Percentiles rank a stretch among this genome's conserved stretches.
Evolutionary conservation across 2,888 invertebrate species (phyloP).

Genomic region (Pteria penguin): DNA sequence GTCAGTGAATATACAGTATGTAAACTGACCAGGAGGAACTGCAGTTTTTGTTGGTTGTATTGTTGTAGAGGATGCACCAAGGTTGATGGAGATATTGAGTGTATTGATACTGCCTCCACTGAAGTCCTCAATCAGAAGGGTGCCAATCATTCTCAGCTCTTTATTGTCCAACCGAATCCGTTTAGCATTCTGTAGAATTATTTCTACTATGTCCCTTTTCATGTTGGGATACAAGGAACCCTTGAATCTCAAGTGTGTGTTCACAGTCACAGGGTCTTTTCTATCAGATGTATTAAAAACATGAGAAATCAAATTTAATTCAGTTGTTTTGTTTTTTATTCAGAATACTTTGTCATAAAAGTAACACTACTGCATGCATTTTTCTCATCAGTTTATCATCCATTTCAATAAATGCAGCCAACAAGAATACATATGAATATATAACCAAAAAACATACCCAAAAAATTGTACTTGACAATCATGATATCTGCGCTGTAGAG

Average conservation of each 20-base stretch:
- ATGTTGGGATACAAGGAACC: constrained; percentile 49
- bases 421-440: too few species aligned
- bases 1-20: too few species aligned
- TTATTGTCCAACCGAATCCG: constrained; percentile 47
- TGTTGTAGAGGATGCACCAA: constrained; percentile 20
- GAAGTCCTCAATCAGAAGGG: constrained; percentile 51
- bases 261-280: constrained; percentile 38
- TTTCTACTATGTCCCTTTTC: constrained; percentile 46
- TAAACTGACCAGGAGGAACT: constrained; percentile 18
- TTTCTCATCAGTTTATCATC: too few species aligned
- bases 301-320: too few species aligned
- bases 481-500: constrained; percentile 43
- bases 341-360: too few species aligned
- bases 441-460: constrained; percentile 58
- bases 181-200: constrained; percentile 53
- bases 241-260: constrained; percentile 53
- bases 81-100: constrained; percentile 18
- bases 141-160: constrained; percentile 56
- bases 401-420: too few species aligned
- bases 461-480: constrained; percentile 55
- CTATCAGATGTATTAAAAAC: too few species aligned
- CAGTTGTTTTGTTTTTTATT: too few species aligned
- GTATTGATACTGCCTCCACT: constrained; percentile 22
- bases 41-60: constrained; percentile 20
- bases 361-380: too few species aligned